Evolutionary conservation across 2,888 invertebrate genomes (phyloP).

Genomic region (Ecliptopera silaceata): DNA sequence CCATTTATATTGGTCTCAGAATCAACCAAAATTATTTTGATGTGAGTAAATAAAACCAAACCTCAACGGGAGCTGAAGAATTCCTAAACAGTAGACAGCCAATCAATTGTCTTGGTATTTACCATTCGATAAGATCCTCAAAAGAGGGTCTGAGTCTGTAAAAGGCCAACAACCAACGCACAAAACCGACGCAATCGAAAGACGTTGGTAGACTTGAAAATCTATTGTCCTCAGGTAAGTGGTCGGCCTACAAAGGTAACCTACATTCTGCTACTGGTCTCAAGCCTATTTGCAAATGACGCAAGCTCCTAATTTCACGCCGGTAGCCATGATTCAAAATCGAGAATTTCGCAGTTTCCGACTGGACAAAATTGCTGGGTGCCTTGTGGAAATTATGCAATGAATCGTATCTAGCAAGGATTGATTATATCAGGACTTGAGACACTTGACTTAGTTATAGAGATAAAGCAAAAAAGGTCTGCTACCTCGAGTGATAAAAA

Average conservation of each 20-base stretch:
- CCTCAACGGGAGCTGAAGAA: too few relatives aligned
- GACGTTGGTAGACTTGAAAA: background rate
- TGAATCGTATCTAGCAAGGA: background rate
- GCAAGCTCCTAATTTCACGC: slow-evolving; percentile 1
- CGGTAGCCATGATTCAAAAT: slow-evolving; percentile 14
- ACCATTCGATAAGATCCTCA: too few relatives aligned
- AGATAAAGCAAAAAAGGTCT: too few relatives aligned
- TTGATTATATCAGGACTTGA: background rate
- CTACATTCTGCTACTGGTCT: slow-evolving; percentile 18
- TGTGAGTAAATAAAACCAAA: too few relatives aligned
- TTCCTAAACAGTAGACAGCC: too few relatives aligned
- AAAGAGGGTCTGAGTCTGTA: too few relatives aligned
- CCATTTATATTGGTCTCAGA: too few relatives aligned
- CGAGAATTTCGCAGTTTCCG: slow-evolving; percentile 11
- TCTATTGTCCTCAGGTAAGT: slow-evolving; percentile 13
- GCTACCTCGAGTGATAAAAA: too few relatives aligned
- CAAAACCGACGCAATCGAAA: too few relatives aligned
- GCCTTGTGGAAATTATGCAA: background rate
- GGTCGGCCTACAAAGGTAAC: slow-evolving; percentile 31
- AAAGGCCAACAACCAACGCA: too few relatives aligned
- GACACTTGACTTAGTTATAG: background rate
- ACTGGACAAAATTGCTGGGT: background rate
- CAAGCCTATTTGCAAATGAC: slow-evolving; percentile 17
- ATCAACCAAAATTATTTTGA: too few relatives aligned
- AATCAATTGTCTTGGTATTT: too few relatives aligned